Base-by-base conservation (phyloP, 2,797 vertebrate genomes). In the Prionace glauca region DNA sequence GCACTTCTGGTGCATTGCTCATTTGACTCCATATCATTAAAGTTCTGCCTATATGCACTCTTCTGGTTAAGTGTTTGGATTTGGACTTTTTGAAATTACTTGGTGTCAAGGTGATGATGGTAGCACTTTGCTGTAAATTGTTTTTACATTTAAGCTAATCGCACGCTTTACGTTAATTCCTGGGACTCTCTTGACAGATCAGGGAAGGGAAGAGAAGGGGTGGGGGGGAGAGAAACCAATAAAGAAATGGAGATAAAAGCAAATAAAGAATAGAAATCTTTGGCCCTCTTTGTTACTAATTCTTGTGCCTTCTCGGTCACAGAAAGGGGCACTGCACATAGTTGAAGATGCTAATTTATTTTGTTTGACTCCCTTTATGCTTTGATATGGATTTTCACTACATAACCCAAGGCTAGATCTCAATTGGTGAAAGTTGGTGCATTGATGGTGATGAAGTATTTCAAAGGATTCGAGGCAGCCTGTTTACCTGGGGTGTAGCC, bases 301-400 rank as follows among this genome's bases (percentile, higher is more conserved):
- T 74, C 32, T 32, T 95, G 26, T n/a, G 50, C 29, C 41, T 77
- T 72, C 74, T 95, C 50, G 29, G 71, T 60, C 71, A 60, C 71
- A 95, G 93, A 50, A 95, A 74, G 71, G 71, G 72, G 41, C 65
- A 95, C 16, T 95, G 69, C 41, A 77, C 50, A 77, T 77, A 56
- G 93, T 77, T 74, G 71, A 98, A 98, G 98, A 98, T 98, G 97
- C 97, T 97, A 98, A 98, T 98, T 98, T 98, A 98, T 98, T 98
- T 98, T 98, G 98, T 98, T 98, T 98, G 98, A 98, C 97, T 98
- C 97, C 98, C 98, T 97, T 98, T 98, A 98, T 98, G 98, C 98
- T 99, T 99, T 99, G 98, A 99, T 99, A 98, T 99, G 98, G 98
- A 99, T 99, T 99, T 99, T 99, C 99, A 99, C 99, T 99, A 98